Base-by-base conservation (phyloP, 2,797 vertebrate species). In the Bradypodion pumilum region DNA sequence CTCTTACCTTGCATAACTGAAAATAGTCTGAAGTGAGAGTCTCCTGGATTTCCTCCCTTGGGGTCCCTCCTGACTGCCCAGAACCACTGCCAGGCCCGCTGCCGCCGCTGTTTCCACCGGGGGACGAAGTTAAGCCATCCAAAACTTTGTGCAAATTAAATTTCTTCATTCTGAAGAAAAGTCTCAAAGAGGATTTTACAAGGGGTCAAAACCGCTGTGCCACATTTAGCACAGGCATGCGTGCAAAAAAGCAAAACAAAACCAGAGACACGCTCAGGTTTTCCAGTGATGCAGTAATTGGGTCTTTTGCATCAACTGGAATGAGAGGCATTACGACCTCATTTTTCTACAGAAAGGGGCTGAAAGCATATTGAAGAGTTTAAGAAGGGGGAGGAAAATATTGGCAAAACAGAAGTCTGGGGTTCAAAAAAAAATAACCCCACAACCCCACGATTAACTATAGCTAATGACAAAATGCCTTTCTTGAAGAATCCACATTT, bases 111-210 rank as follows among this genome's bases (percentile, higher is more conserved):
- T 96, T 96, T 90, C 97, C 97, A 82, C 94, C 97, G 0, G 98
- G 97, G 60, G 98, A 97, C 74, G 98, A 98, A 88, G 98, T 98
- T 93, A 99, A 94, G 62, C 98, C 98, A 92, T 99, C 98, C 96
- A 99, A 91, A 95, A 99, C 98, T 98, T 98, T 99, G 89, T 98
- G 97, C 91, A 97, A 96, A 96, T 96, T 97, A 90, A 99, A 98
- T 97, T 99, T 99, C 98, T 98, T 99, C 98, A 99, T 98, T 90
- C 95, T 96, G 84, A 88, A 91, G 91, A 89, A 93, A 37, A 40
- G 44, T 92, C 92, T 89, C 83, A 86, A 82, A 29, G 91, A 84
- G 86, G 87, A 89, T 87, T 87, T 74, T 1, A 63, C 74, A 59
- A 63, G 84, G 65, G 4, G 69, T 78, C 80, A 85, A 85, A 56